Evolutionary conservation across 2,113 vertebrate species (phyloP).

Genomic region (Australoheros scitulus): DNA sequence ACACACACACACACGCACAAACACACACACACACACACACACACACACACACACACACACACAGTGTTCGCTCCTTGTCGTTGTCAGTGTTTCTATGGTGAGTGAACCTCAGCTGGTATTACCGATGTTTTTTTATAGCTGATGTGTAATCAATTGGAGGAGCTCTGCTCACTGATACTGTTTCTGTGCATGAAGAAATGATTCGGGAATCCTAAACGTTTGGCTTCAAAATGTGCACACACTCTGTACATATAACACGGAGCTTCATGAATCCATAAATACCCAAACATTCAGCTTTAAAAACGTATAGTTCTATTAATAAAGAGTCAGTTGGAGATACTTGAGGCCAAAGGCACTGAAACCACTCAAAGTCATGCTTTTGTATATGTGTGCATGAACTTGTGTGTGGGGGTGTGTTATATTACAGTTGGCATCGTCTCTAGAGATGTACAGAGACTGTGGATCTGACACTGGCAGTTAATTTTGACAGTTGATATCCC

Average conservation of each 20-base stretch:
- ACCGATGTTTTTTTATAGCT: slow-evolving; percentile 23
- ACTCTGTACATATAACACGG: background rate
- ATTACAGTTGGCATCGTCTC: slow-evolving; percentile 60
- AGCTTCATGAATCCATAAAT: background rate
- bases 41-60: too few relatives aligned
- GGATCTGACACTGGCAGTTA: slow-evolving; percentile 72
- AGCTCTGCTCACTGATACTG: slow-evolving; percentile 16
- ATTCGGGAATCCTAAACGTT: slow-evolving; percentile 26
- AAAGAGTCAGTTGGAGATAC: slow-evolving; percentile 34
- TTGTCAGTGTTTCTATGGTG: background rate
- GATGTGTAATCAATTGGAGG: slow-evolving; percentile 21
- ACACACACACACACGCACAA: too few relatives aligned
- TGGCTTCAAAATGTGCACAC: background rate
- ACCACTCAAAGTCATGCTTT: slow-evolving; percentile 40
- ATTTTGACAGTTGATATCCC: slow-evolving; percentile 74
- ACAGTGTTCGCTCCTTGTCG: background rate
- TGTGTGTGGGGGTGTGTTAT: slow-evolving; percentile 30
- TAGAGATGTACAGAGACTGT: slow-evolving; percentile 58
- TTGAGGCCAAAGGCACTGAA: slow-evolving; percentile 24
- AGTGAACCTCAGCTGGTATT: background rate
- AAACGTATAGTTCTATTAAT: slow-evolving; percentile 50
- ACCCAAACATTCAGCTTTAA: slow-evolving; percentile 3
- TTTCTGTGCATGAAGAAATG: slow-evolving; percentile 13
- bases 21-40: too few relatives aligned
- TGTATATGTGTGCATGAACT: background rate